phyloP scores from a whole-genome alignment of 2,113 vertebrate species.

The Ageneiosus marmoratus region DNA sequence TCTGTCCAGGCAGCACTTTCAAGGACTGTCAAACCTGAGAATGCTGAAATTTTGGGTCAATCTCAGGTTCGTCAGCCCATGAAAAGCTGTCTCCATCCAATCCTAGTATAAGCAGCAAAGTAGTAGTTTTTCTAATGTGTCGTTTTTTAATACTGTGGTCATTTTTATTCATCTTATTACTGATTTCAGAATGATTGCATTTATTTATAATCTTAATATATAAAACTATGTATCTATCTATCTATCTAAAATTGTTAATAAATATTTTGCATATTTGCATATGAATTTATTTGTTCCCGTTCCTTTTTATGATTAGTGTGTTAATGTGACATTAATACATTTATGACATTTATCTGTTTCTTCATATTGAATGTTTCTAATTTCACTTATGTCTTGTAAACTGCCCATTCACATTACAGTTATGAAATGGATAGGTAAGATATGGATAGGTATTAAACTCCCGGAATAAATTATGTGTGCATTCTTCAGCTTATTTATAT shows the following conservation, averaged over 20 bases:
- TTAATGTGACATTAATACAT: background rate
- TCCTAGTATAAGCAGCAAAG: slow-evolving; percentile 24
- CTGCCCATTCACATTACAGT: background rate
- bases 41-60: slow-evolving; percentile 83
- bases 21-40: slow-evolving; percentile 95
- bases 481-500: background rate
- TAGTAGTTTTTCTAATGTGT: background rate
- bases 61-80: slow-evolving; percentile 98
- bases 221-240: background rate
- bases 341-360: background rate
- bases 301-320: background rate
- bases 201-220: background rate
- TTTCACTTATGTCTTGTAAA: background rate
- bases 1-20: slow-evolving; percentile 73
- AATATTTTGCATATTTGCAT: background rate
- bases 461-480: background rate
- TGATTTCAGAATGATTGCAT: background rate
- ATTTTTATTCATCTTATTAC: background rate
- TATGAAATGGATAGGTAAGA: background rate
- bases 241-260: background rate
- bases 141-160: background rate
- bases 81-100: slow-evolving; percentile 75
- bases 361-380: background rate
- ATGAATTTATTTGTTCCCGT: background rate
- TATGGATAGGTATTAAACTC: background rate